These are phyloP conservation scores for Siphonodentalium dalli DNA, from an alignment of 2,888 invertebrate genomes.

Conservation along the genomic window DNA sequence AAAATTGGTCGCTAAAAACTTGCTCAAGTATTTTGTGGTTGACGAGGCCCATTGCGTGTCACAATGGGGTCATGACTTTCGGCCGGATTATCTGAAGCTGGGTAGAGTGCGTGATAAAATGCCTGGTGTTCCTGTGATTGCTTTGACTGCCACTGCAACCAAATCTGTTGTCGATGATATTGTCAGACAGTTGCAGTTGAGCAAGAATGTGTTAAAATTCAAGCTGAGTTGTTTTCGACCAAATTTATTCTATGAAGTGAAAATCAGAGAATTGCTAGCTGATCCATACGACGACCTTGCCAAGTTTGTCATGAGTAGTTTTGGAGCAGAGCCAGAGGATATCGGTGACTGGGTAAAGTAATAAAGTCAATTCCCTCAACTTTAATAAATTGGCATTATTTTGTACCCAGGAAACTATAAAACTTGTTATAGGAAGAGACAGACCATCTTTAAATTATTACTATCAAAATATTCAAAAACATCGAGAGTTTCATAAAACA, in stretches of 20 bases:
- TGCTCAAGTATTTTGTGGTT: constrained; percentile 88
- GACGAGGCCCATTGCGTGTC: constrained; percentile 86
- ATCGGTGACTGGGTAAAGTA: constrained; percentile 40
- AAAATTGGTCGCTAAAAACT: constrained; percentile 76
- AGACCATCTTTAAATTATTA: neutral
- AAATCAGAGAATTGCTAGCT: constrained; percentile 81
- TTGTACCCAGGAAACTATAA: neutral
- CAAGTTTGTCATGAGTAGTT: constrained; percentile 52
- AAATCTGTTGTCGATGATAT: constrained; percentile 61
- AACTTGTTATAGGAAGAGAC: neutral
- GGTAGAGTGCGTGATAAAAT: constrained; percentile 72
- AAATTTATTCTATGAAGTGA: constrained; percentile 94
- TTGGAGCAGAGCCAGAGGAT: constrained; percentile 28
- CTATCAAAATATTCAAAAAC: neutral
- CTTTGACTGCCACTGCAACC: constrained; percentile 93
- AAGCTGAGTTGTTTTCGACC: constrained; percentile 77
- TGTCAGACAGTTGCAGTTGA: constrained; percentile 75
- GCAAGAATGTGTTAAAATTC: constrained; percentile 76
- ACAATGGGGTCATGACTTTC: constrained; percentile 98
- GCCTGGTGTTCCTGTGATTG: constrained; percentile 80
- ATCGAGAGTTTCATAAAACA: no score
- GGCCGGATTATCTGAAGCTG: constrained; percentile 89
- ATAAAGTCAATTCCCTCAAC: neutral
- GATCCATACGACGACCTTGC: constrained; percentile 82
- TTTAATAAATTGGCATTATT: neutral